These are phyloP conservation scores for Labroides dimidiatus DNA, from an alignment of 2,797 vertebrate genomes.

Conservation along the genomic window DNA sequence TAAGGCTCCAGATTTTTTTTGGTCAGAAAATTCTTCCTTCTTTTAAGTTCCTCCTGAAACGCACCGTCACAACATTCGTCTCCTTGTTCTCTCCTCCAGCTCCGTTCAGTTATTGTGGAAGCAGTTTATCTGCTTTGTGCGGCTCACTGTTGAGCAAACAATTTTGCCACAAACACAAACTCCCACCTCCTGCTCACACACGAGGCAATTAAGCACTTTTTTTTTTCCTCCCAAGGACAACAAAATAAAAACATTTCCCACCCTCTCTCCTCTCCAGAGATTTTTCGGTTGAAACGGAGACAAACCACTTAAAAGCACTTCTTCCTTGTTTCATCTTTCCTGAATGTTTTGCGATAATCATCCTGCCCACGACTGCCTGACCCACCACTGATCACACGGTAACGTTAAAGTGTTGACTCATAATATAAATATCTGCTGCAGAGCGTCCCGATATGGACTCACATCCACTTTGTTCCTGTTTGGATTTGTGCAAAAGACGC, in stretches of 20 bases:
- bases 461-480: not conserved
- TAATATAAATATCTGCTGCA: conserved; percentile 15
- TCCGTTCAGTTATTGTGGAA: conserved; percentile 5
- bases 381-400: not conserved
- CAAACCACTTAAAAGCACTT: conserved; percentile 9
- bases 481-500: too few species aligned
- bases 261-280: conserved; percentile 1
- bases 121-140: conserved; percentile 16
- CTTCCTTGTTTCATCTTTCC: conserved; percentile 15
- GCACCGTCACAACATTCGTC: not conserved
- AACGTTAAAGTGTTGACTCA: conserved; percentile 57
- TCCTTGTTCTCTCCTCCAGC: not conserved
- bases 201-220: conserved; percentile 12
- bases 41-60: conserved; percentile 2
- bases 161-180: conserved; percentile 12
- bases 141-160: conserved; percentile 25
- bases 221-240: conserved; percentile 8
- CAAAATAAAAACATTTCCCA: conserved; percentile 18
- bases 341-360: not conserved
- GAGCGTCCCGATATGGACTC: conserved; percentile 45
- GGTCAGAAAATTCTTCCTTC: conserved; percentile 9
- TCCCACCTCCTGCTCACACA: not conserved
- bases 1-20: not conserved
- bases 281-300: conserved; percentile 13
- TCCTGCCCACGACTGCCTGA: not conserved